Conservation (phyloP, 1,140 invertebrate genomes). For the Zelostemma sp. region DNA sequence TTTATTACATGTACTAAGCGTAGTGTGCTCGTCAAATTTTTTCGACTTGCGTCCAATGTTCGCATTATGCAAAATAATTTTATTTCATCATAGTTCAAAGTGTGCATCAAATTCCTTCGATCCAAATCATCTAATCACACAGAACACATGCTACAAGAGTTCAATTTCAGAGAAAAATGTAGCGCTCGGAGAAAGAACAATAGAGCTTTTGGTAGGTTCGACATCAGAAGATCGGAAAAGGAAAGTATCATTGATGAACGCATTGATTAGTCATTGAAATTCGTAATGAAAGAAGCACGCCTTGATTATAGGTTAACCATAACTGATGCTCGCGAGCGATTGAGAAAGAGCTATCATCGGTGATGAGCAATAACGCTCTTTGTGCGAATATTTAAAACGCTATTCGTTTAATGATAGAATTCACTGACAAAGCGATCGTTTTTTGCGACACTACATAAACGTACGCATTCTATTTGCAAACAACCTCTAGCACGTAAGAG, state of each 20-base stretch:
- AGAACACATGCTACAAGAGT: no score
- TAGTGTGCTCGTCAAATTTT: no score
- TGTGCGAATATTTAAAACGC: conserved; percentile 38
- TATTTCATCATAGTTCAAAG: no score
- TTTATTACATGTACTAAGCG: no score
- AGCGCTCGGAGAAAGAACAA: no score
- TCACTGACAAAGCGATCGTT: conserved; percentile 23
- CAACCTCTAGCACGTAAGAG: conserved; percentile 11
- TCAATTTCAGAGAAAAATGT: no score
- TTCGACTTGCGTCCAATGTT: no score
- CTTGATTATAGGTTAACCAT: conserved; percentile 46
- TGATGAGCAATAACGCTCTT: conserved; percentile 41
- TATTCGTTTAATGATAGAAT: conserved; percentile 15
- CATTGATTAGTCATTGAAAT: conserved; percentile 44
- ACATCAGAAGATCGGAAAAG: conserved; percentile 31
- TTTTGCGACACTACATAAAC: conserved; percentile 31
- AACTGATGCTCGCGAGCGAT: conserved; percentile 14
- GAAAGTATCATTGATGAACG: conserved; percentile 23
- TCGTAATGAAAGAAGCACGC: conserved; percentile 35
- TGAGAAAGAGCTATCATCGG: conserved; percentile 34
- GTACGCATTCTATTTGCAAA: conserved; percentile 8
- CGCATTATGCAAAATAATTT: no score
- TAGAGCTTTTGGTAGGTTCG: conserved; percentile 25
- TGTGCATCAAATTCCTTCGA: no score
- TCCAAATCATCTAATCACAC: no score